phyloP scores from a whole-genome alignment of 2,797 vertebrate genomes.

The Garrulus glandarius region DNA sequence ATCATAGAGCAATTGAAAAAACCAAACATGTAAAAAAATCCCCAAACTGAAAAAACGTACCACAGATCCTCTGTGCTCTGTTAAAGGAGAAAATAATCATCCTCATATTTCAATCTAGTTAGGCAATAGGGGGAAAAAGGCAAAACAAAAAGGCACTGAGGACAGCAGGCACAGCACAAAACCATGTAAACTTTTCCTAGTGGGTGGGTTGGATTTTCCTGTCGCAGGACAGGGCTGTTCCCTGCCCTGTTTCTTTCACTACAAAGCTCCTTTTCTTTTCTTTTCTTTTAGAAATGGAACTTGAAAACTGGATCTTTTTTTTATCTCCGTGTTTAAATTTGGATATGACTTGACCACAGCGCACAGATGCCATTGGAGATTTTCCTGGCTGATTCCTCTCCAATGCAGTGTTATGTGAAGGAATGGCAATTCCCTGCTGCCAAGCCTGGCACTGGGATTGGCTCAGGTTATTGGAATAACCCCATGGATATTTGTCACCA shows the following conservation, averaged over 20 bases:
- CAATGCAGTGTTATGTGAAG: not conserved
- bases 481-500: not conserved
- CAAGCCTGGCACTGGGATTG: not conserved
- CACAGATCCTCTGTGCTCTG: not conserved
- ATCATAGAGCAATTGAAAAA: not conserved
- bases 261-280: constrained; percentile 39
- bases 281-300: not conserved
- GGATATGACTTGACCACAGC: not conserved
- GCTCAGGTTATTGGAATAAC: not conserved
- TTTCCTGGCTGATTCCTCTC: not conserved
- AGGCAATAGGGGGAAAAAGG: not conserved
- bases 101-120: not conserved
- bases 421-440: not conserved
- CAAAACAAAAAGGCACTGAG: not conserved
- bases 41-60: rapidly evolving
- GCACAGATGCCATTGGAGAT: not conserved
- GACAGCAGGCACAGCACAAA: not conserved
- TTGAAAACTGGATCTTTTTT: not conserved
- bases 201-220: not conserved
- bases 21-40: rapidly evolving
- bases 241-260: not conserved
- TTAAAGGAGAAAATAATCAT: not conserved
- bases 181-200: not conserved
- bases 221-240: not conserved
- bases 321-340: constrained; percentile 8